Conservation (phyloP, 2,888 invertebrate species). For the Ornithoptera priamus region DNA sequence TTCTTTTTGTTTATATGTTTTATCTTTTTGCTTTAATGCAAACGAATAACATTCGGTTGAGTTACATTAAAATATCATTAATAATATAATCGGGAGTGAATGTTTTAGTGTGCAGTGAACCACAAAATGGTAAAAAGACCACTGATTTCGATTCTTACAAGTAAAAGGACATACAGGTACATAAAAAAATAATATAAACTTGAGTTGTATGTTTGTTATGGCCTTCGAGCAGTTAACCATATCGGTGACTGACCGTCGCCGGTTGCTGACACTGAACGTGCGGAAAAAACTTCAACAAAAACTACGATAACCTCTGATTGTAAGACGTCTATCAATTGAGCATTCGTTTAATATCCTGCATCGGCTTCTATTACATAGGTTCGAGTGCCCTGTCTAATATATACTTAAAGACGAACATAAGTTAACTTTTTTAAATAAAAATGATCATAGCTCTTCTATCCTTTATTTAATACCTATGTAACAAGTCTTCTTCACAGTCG, state of each 20-base stretch:
- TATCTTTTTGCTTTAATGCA: no score
- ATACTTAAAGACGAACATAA: neutral
- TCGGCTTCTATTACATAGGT: neutral
- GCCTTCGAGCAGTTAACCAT: slow-evolving; percentile 58
- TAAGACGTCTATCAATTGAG: slow-evolving; percentile 33
- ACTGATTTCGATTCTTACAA: neutral
- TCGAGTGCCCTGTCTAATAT: no score
- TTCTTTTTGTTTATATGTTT: no score
- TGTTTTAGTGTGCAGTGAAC: neutral
- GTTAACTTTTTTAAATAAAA: no score
- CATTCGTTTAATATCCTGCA: slow-evolving; percentile 15
- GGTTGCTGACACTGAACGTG: slow-evolving; percentile 62
- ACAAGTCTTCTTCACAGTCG: no score
- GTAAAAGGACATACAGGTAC: neutral
- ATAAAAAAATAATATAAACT: neutral
- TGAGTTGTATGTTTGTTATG: slow-evolving; percentile 44
- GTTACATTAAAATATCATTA: no score
- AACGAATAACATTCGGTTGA: no score
- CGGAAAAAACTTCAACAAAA: slow-evolving; percentile 47
- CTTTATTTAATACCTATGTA: no score
- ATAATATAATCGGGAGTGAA: neutral
- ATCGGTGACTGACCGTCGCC: slow-evolving; percentile 66
- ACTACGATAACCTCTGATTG: slow-evolving; percentile 33
- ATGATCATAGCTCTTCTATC: no score
- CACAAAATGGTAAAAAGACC: neutral